A percentile compares a stretch with the other conserved stretches of the same genome.
These are phyloP conservation scores for Callyntrura guangdongensis DNA, from an alignment of 2,888 invertebrate species.

Conservation along the genomic window DNA sequence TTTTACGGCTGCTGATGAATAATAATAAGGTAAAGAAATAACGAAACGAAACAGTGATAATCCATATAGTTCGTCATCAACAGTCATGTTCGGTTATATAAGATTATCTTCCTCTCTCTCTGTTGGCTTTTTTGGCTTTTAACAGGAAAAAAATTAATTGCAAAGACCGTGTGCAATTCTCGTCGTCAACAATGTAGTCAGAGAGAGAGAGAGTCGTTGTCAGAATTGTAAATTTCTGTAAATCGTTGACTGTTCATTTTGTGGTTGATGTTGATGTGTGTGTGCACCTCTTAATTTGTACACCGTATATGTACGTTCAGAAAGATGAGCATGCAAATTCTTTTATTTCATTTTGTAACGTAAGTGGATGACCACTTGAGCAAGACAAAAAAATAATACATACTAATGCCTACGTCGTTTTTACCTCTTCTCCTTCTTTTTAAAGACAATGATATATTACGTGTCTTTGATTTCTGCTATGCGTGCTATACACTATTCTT, in stretches of 20 bases:
- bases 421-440: conserved; percentile 35
- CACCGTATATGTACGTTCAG: conserved; percentile 35
- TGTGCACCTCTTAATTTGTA: conserved; percentile 72
- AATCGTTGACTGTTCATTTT: conserved; percentile 36
- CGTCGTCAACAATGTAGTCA: conserved; percentile 28
- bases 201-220: conserved; percentile 1
- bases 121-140: conserved; percentile 59
- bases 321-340: conserved; percentile 75
- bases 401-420: conserved; percentile 56
- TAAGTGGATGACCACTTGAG: conserved; percentile 46
- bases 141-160: conserved; percentile 66
- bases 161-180: conserved; percentile 36
- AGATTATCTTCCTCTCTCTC: neutral
- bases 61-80: conserved; percentile 65
- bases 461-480: conserved; percentile 72
- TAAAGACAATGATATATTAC: conserved; percentile 78
- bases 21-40: conserved; percentile 39
- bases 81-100: conserved; percentile 10
- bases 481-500: conserved; percentile 69
- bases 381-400: conserved; percentile 12
- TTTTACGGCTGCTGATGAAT: conserved; percentile 54
- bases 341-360: conserved; percentile 28
- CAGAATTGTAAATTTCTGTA: conserved; percentile 59
- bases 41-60: conserved; percentile 4
- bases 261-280: conserved; percentile 41